Conservation (phyloP, 2,888 invertebrate species). For the Eupithecia abbreviata region DNA sequence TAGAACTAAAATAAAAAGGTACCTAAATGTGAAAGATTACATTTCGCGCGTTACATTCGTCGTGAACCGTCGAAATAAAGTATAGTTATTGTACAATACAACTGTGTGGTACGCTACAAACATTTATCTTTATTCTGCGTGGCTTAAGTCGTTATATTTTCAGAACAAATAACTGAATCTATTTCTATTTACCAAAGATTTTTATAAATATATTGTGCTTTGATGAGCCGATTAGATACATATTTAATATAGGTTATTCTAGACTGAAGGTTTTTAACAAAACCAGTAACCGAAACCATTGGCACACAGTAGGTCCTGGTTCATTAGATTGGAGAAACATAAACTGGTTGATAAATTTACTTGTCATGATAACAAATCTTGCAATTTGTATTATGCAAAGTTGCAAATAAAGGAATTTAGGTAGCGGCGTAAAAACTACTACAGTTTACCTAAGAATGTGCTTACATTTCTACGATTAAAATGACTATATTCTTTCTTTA, state of each 20-base stretch:
- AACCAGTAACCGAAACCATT: neutral
- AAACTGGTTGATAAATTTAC: slow-evolving; percentile 7
- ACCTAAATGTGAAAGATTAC: slow-evolving; percentile 61
- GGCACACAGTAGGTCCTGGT: neutral
- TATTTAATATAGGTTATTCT: neutral
- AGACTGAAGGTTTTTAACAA: neutral
- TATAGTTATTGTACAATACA: neutral
- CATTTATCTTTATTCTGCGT: neutral
- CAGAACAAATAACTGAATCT: neutral
- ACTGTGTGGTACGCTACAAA: neutral
- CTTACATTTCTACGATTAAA: neutral
- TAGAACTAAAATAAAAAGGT: slow-evolving; percentile 78
- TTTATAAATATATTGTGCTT: neutral
- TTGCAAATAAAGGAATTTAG: neutral
- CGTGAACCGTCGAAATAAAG: slow-evolving; percentile 27
- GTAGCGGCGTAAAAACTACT: neutral
- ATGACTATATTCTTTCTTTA: neutral
- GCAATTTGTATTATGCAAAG: neutral
- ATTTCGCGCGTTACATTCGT: slow-evolving; percentile 50
- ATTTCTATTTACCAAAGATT: neutral
- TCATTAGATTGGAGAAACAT: neutral
- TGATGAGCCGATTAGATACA: neutral
- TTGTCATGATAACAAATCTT: neutral
- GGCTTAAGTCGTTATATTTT: neutral
- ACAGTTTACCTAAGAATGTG: slow-evolving; percentile 1